Conservation (phyloP, 2,797 vertebrate genomes). For the Urosaurus nigricauda region DNA sequence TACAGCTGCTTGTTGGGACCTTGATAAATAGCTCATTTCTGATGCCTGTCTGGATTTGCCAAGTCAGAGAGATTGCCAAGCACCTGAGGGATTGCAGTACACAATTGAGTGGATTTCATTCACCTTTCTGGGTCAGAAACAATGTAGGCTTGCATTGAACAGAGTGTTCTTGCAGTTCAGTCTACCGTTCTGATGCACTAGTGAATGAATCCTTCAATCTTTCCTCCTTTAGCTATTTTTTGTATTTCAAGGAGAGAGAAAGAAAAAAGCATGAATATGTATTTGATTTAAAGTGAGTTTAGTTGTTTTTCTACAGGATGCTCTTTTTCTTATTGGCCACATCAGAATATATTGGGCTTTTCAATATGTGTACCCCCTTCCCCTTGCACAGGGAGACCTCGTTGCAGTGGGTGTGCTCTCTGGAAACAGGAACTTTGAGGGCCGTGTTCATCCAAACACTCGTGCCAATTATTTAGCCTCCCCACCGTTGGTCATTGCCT, state of each 20-base stretch:
- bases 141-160: not conserved
- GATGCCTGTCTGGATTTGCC: not conserved
- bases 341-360: not conserved
- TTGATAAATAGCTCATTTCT: not conserved
- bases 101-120: too few species aligned
- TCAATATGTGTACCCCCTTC: not conserved
- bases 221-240: not conserved
- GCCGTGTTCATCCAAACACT: slow-evolving; percentile 95
- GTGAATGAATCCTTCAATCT: too few species aligned
- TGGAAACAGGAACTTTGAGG: slow-evolving; percentile 98
- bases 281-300: not conserved
- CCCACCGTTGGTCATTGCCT: slow-evolving; percentile 94
- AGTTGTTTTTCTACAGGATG: not conserved
- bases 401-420: slow-evolving; percentile 93
- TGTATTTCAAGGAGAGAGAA: not conserved
- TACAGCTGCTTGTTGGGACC: too few species aligned
- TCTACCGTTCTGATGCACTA: too few species aligned
- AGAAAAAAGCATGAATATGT: not conserved
- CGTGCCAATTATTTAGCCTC: slow-evolving; percentile 97
- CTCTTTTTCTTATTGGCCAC: not conserved
- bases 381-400: slow-evolving; percentile 86
- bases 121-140: too few species aligned
- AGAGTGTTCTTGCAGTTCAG: too few species aligned
- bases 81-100: too few species aligned
- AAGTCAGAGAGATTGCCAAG: not conserved